Evolutionary conservation across 1,140 invertebrate genomes (phyloP), one percentile per base, ranked within the genome.

Genomic region (Nasonia vitripennis): DNA sequence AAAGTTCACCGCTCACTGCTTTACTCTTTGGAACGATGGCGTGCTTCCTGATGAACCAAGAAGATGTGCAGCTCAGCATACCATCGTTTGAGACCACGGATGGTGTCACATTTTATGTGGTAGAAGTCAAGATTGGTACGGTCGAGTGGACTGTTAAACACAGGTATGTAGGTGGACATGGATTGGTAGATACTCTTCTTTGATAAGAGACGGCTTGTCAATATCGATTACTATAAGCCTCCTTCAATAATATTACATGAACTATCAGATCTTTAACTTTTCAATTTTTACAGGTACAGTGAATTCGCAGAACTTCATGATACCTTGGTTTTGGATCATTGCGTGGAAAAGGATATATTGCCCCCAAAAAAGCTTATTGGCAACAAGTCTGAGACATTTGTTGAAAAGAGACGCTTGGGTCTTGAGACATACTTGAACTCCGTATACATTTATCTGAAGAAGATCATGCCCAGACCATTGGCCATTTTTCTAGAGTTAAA

Each of bases 351-450:
- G 91, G 97, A 97, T 88, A 94, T 98, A 81, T 91, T 99, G 17
- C 98, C 98, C 23, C 97, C 97, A 6, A 99, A 99, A 91, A 98
- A 98, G 93, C 94, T 98, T 0, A 95, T 97, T 89, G 96, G 96
- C 0, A 97, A 96, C 88, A 95, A 95, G 87, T 95, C 95, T 88
- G 97, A 97, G 17, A 94, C 95, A 23, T 99, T 99, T 91, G 94
- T 99, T 31, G 97, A 98, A 90, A 96, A 96, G 89, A 94, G 98
- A 84, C 95, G 97, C 78, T 93, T 95, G 86, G 96, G 95, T 27
- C 92, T 99, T 41, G 96, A 98, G 91, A 93, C 94, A 20, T 99
- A 99, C 92, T 93, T 99, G 7, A 96, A 96, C 90, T 95, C 95
- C 85, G 93, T 97, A 10, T 95, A 97, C 41, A 95, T 94, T 87